phyloP scores from a whole-genome alignment of 2,888 invertebrate genomes.

The Cheiracanthium punctorium region DNA sequence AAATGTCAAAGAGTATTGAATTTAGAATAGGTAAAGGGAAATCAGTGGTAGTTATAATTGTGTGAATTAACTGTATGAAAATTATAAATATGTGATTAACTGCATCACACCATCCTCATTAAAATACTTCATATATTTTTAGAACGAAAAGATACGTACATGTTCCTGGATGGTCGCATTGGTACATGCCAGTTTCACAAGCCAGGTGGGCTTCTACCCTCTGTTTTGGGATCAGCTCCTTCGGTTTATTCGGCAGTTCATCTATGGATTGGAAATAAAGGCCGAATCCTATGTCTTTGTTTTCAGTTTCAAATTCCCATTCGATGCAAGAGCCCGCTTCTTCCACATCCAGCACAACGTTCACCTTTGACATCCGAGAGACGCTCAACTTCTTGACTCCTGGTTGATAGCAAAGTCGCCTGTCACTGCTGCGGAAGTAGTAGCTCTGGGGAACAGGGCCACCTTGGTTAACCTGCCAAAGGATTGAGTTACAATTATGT shows the following conservation, averaged over 20 bases:
- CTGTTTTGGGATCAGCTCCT: constrained; percentile 55
- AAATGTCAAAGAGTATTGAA: too few species aligned
- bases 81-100: too few species aligned
- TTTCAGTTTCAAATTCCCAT: constrained; percentile 62
- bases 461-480: constrained; percentile 41
- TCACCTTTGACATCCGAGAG: constrained; percentile 53
- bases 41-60: too few species aligned
- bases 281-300: constrained; percentile 54
- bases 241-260: constrained; percentile 23
- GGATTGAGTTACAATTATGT: too few species aligned
- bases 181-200: constrained; percentile 60
- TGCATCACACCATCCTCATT: too few species aligned
- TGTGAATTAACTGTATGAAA: too few species aligned
- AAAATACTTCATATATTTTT: too few species aligned
- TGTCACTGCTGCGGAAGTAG: constrained; percentile 35
- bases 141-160: constrained; percentile 46
- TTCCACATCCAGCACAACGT: constrained; percentile 44
- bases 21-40: too few species aligned
- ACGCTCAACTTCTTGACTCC: constrained; percentile 45
- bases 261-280: constrained; percentile 36
- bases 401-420: constrained; percentile 35
- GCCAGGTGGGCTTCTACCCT: constrained; percentile 48
- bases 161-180: constrained; percentile 56
- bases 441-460: constrained; percentile 43
- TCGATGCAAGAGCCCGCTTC: constrained; percentile 54